Conservation (phyloP, 1,140 invertebrate species). For the Dryas iulia region DNA sequence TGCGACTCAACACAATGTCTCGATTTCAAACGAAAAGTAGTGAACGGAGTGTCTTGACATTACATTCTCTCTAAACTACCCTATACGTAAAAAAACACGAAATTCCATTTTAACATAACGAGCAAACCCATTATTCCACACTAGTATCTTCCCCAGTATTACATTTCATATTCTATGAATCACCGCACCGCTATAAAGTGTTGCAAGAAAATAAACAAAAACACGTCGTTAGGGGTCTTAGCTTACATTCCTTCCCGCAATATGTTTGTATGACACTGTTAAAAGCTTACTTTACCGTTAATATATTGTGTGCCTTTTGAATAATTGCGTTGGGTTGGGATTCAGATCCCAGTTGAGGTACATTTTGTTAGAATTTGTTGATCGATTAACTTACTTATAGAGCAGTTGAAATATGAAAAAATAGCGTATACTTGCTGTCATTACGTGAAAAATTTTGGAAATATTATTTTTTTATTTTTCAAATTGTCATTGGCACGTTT, state of each 20-base stretch:
- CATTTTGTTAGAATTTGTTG: background rate
- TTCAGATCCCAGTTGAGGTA: background rate
- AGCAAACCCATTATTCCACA: background rate
- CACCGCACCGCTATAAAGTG: slow-evolving; percentile 15
- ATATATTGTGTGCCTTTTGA: background rate
- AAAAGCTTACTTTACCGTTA: background rate
- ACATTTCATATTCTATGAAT: slow-evolving; percentile 4
- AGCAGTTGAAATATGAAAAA: too few relatives aligned
- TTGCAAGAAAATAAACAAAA: slow-evolving; percentile 28
- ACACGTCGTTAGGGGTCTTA: slow-evolving; percentile 25
- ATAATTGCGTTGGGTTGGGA: background rate
- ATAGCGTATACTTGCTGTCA: too few relatives aligned
- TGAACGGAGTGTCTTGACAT: too few relatives aligned
- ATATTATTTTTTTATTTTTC: too few relatives aligned
- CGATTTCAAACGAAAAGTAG: too few relatives aligned
- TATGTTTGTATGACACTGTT: background rate
- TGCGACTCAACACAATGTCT: too few relatives aligned
- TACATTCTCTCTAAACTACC: too few relatives aligned
- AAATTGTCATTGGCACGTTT: too few relatives aligned
- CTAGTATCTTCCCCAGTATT: background rate
- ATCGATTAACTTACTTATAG: too few relatives aligned
- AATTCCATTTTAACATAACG: background rate
- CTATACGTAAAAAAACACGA: too few relatives aligned
- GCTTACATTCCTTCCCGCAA: slow-evolving; percentile 30
- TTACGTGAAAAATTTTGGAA: too few relatives aligned